Base-by-base conservation (phyloP, 2,888 invertebrate species). In the Trilocha varians region DNA sequence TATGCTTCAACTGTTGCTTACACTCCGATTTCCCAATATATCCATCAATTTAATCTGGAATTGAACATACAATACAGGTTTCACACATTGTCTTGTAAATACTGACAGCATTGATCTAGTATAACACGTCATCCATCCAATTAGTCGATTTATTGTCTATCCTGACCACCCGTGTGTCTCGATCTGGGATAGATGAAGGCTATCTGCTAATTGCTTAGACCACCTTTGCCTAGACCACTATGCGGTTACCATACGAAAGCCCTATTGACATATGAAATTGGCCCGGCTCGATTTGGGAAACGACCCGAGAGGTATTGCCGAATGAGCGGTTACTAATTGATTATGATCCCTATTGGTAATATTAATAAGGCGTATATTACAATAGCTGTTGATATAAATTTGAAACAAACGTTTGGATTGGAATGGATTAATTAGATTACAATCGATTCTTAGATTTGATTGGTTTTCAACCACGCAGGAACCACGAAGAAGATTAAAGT, bases 211-310 rank as follows among this genome's bases (percentile, higher is more conserved):
- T 79, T 79, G 77, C 66, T 61, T 57, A 60, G 59, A 62, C 68
- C 67, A 72, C 77, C 73, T 75, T 70, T 67, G 67, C 59, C 60
- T 53, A 55, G 62, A 62, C 65, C 66, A 59, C 62, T 56, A 46
- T 74, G 75, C 57, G 77, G 78, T 73, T 70, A 57, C 59, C 62
- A 69, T 71, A 71, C 73, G 70, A 71, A 76, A 76, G 75, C 70
- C 62, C 59, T 65, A 75, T 70, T 76, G 76, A 70, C 59, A 60
- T 61, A 62, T 57, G 61, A 61, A 70, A 71, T 68, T 59, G 62
- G 53, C 44, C 52, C 53, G 54, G 49, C 56, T 57, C 59, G 61
- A 65, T 70, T 64, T 55, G 62, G 51, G 65, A 61, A 70, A 59
- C 58, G 59, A 63, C 55, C 55, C 56, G 57, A 47, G 47, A 42